A percentile compares a stretch with the other conserved stretches of the same genome.
phyloP scores from a whole-genome alignment of 2,113 vertebrate genomes.

The Malurus cyaneus region DNA sequence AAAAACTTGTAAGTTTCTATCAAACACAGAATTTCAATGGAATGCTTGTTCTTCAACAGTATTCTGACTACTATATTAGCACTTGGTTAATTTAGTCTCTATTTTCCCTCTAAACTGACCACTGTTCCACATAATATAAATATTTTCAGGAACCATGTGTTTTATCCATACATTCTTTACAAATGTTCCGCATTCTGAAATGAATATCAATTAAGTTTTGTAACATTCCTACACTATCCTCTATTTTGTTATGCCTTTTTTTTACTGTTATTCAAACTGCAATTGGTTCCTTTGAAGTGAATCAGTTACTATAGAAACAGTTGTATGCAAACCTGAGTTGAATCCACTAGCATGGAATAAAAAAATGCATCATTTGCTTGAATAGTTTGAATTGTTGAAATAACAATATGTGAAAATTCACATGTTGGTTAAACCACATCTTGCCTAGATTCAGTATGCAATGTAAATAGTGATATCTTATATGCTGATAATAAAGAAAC shows the following conservation, averaged over 20 bases:
- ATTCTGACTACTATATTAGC: neutral
- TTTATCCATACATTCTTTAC: neutral
- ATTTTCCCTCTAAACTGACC: neutral
- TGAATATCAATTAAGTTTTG: neutral
- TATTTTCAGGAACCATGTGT: neutral
- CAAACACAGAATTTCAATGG: neutral
- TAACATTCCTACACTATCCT: neutral
- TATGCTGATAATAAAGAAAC: neutral
- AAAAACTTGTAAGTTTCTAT: neutral
- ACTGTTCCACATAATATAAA: neutral
- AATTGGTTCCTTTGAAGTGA: neutral
- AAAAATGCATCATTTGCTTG: neutral
- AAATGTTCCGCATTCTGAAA: neutral
- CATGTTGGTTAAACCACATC: neutral
- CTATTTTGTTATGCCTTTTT: neutral
- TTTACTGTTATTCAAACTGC: neutral
- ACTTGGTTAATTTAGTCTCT: neutral
- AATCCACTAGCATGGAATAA: neutral
- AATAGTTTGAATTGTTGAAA: neutral
- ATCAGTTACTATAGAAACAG: slow-evolving; percentile 20
- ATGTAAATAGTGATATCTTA: neutral
- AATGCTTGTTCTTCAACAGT: neutral
- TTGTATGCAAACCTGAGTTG: neutral
- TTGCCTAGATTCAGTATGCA: neutral
- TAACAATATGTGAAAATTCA: neutral